These are phyloP conservation scores for Pithys albifrons DNA, from an alignment of 2,113 vertebrate genomes.

Conservation along the genomic window DNA sequence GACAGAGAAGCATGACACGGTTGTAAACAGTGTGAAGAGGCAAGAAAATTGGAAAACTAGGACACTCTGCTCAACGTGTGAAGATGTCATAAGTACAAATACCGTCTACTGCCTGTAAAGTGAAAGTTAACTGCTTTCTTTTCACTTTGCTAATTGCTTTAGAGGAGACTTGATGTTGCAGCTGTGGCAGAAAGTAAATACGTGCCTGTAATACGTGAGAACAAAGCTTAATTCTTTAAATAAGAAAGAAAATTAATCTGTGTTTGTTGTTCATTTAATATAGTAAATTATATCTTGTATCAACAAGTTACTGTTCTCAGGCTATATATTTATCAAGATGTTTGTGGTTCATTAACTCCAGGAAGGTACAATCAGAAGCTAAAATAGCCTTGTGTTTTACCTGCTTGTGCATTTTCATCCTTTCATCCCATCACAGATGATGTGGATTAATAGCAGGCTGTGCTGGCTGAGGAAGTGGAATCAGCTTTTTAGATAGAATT, in stretches of 20 bases:
- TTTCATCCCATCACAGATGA: background rate
- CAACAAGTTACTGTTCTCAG: background rate
- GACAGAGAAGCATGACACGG: background rate
- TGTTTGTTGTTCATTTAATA: background rate
- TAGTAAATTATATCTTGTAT: background rate
- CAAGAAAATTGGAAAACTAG: slow-evolving; percentile 4
- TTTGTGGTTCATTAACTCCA: background rate
- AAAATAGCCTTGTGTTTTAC: background rate
- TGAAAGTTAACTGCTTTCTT: background rate
- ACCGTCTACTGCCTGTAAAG: background rate
- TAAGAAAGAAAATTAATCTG: background rate
- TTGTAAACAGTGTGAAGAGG: background rate
- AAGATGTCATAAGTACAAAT: background rate
- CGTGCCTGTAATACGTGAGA: background rate
- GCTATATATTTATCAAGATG: background rate
- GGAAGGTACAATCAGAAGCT: background rate
- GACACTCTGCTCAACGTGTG: background rate
- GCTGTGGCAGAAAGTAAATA: background rate
- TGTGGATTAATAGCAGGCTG: background rate
- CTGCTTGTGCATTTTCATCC: background rate
- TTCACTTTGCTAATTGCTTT: slow-evolving; percentile 12
- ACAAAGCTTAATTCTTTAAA: background rate
- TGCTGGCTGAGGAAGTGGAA: background rate
- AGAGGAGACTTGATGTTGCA: background rate
- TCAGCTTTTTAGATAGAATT: background rate